Evolutionary conservation across 2,113 vertebrate genomes (phyloP), one percentile per base, ranked within the genome.

Genomic region (Pomatorhinus ruficollis): DNA sequence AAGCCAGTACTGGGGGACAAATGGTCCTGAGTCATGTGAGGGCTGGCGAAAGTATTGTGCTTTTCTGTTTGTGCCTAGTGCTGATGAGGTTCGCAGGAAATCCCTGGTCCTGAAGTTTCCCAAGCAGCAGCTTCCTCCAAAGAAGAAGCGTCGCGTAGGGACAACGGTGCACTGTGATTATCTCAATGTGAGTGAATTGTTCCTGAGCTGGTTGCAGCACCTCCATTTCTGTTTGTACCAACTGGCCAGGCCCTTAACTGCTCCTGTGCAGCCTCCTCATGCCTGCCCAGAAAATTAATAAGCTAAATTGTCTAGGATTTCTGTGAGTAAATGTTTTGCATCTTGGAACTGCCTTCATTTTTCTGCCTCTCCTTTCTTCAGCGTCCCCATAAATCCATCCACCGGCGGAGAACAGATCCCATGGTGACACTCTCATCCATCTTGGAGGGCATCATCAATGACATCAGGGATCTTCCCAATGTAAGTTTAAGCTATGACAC

Each of bases 71-170:
- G 64, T 96, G 50, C 89, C 27, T 93, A 99, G 99, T 83, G 99
- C 99, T 12, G 99, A 99, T 97, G 99, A 99, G 57, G 99, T 99
- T 82, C 98, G 99, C 80, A 98, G 99, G 97, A 99, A 99, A 91
- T 99, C 99, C 40, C 97, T 99, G 96, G 99, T 99, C 64, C 98
- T 99, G 86, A 99, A 99, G 97, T 99, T 99, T 94, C 99, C 99
- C 78, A 99, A 99, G 94, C 99, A 99, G 89, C 99, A 99, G 96
- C 99, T 99, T 69, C 99, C 99, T 74, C 99, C 97, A 2, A 99
- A 99, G 97, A 99, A 99, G 98, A 99, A 99, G 95, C 98, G 99
- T 27, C 98, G 99, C 6, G 99, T 99, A 5, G 99, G 99, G 89
- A 99, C 98, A 30, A 99, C 99, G 0, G 98, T 99, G 92, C 99